Base-by-base conservation (phyloP, 2,888 invertebrate genomes). In the Cyclophora punctaria region DNA sequence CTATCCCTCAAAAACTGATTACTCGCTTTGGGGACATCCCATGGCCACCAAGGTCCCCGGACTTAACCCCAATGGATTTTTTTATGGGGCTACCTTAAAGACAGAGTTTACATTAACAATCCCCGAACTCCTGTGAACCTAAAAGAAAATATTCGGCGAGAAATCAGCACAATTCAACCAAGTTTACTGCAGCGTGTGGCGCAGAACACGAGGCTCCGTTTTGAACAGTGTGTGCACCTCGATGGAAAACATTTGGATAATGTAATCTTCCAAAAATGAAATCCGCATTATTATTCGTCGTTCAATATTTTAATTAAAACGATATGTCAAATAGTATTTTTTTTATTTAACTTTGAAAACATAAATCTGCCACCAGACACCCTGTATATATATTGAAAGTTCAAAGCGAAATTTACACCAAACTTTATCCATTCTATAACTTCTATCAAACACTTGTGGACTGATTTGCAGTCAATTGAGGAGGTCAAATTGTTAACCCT, bases 131-230 rank as follows among this genome's bases (percentile, higher is more conserved):
- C 55, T 37, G 49, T n/a, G 53, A 44, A 5, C 5, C 51, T 58
- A 53, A 59, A 60, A 52, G 55, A 59, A 59, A 62, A 60, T 20
- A 61, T 60, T 50, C 53, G 51, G 40, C 55, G 46, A 40, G 62
- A 62, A 57, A 61, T 61, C 51, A 46, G 48, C 55, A 5, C 46
- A 48, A 60, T 57, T 59, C 44, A 56, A 57, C 53, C 51, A 41
- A 57, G 55, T 45, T 60, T 64, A 52, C 46, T 58, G 53, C 59
- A 60, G 55, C 55, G 54, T 54, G 57, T 62, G 56, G 57, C 57
- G 48, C 58, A 45, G 34, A 63, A 60, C 46, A 58, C 56, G 46
- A 58, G 55, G 56, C 56, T 58, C 52, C 57, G 60, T 51, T 37
- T 37, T 37, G 37, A 37, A 37, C 37, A 60, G 47, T 60, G 59